Evolutionary conservation across 2,113 vertebrate species (phyloP), one percentile per base, ranked within the genome.

Genomic region (Silurus asotus): DNA sequence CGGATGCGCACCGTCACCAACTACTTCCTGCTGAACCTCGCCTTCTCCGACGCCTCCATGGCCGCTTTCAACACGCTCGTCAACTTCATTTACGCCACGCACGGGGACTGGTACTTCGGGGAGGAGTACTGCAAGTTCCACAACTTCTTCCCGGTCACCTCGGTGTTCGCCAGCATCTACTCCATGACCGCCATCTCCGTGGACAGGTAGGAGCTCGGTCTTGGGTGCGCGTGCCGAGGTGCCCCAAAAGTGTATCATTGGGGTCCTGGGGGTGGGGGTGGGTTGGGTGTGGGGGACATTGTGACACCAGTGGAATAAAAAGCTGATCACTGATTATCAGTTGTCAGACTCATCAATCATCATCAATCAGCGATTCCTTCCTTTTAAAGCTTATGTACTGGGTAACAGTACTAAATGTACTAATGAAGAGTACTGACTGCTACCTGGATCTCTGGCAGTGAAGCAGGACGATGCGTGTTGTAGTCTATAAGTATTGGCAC

Each of bases 141-240:
- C 93, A 99, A 99, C 95, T 99, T 99, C 94, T 99, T 99, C 90
- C 98, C 98, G 0, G 98, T 99, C 84, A 97, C 97, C 0, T 96
- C 98, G 0, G 97, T 99, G 89, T 99, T 99, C 61, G 97, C 98
- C 85, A 98, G 98, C 95, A 99, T 99, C 94, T 99, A 99, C 92
- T 99, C 98, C 84, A 99, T 99, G 98, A 98, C 97, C 10, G 98
- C 97, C 0, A 99, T 99, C 65, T 96, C 98, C 2, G 97, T 98
- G 89, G 98, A 99, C 96, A 98, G 97, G 98, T 80, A 67, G 58
- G 53, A 59, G 10, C 6, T 48, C 17, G 2, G 74, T 1, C 11
- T 17, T 37, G 37, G 37, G 37, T 37, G 37, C 37, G 37, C 37
- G 37, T 37, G 37, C 37, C 37, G 37, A 37, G 37, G 37, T 37